Evolutionary conservation across 2,113 vertebrate species (phyloP), one percentile per base, ranked within the genome.

Genomic region (Motacilla alba): DNA sequence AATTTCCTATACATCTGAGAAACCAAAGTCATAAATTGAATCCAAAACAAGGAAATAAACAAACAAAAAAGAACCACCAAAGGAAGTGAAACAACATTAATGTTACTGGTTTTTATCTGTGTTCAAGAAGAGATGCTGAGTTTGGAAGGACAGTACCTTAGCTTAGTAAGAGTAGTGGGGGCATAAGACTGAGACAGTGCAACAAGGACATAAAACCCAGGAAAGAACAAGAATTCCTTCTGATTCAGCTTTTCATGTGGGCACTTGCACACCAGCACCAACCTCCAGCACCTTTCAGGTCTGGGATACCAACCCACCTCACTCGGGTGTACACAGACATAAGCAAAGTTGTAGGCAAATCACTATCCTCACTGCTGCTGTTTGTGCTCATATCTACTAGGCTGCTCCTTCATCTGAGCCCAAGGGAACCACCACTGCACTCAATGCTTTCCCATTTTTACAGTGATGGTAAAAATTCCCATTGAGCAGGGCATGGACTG

Each of bases 1-100:
- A 83, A 89, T 93, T 60, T 94, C 91, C 72, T 94, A 83, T 77
- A 84, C 58, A 92, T 94, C 60, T 87, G 70, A 92, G 68, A 96
- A 93, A 94, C 37, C 73, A 64, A 88, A 93, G 63, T 39, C 33
- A 78, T 79, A 92, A 94, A 93, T 59, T 67, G 63, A 87, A 89
- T 56, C 89, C n/a, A 82, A 93, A 93, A 56, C 35, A 83, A 81
- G 76, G 53, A 83, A 85, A 89, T 44, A 94, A 91, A 79, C 50
- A 91, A 73, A 78, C 26, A 83, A 74, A 85, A 49, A 55, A 64
- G 23, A 80, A 83, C 21, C 22, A 87, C 26, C 35, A 53, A 87
- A 92, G 33, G 59, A 94, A 95, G 87, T 26, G 26, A 93, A 96
- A 79, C 66, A 88, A 72, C 33, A 44, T 37, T 76, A 55, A 62